A percentile compares a stretch with the other conserved stretches of the same genome.
These are phyloP conservation scores for Anabas testudineus DNA, from an alignment of 2,797 vertebrate species.

Conservation along the genomic window DNA sequence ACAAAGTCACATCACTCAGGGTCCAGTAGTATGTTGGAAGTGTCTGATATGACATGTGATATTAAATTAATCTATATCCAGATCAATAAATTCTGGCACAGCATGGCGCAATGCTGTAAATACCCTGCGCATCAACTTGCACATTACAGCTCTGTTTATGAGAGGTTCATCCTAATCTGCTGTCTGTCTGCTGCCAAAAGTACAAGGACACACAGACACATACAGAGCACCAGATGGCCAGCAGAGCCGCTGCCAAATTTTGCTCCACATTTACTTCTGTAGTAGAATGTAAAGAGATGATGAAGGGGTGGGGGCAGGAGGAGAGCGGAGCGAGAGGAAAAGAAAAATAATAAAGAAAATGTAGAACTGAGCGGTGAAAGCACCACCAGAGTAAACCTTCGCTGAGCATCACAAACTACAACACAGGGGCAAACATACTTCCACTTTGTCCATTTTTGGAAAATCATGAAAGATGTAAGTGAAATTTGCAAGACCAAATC, in stretches of 20 bases:
- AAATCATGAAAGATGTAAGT: not conserved
- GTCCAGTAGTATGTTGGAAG: not conserved
- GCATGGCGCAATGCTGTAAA: not conserved
- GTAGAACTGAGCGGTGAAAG: not conserved
- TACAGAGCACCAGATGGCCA: slow-evolving; percentile 75
- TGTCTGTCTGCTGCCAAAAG: slow-evolving; percentile 60
- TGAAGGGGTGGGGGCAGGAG: not conserved
- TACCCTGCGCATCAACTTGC: slow-evolving; percentile 27
- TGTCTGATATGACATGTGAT: slow-evolving; percentile 9
- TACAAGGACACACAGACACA: slow-evolving; percentile 48
- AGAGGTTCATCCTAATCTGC: slow-evolving; percentile 52
- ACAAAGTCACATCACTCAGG: slow-evolving; percentile 1
- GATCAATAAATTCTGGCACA: slow-evolving; percentile 24
- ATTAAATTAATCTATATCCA: slow-evolving; percentile 14
- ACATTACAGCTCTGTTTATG: slow-evolving; percentile 43
- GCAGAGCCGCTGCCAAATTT: slow-evolving; percentile 58
- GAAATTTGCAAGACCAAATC: not conserved
- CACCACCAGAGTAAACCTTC: not conserved
- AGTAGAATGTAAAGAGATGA: slow-evolving; percentile 48
- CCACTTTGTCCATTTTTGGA: too few relatives aligned
- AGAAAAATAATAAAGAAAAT: slow-evolving; percentile 4
- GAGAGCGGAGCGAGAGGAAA: slow-evolving; percentile 1
- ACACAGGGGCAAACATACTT: not conserved
- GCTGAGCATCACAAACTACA: not conserved
- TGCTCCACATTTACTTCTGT: slow-evolving; percentile 59